Evolutionary conservation across 2,113 vertebrate genomes (phyloP), one percentile per base, ranked within the genome.

Genomic region (Porphyrio hochstetteri): DNA sequence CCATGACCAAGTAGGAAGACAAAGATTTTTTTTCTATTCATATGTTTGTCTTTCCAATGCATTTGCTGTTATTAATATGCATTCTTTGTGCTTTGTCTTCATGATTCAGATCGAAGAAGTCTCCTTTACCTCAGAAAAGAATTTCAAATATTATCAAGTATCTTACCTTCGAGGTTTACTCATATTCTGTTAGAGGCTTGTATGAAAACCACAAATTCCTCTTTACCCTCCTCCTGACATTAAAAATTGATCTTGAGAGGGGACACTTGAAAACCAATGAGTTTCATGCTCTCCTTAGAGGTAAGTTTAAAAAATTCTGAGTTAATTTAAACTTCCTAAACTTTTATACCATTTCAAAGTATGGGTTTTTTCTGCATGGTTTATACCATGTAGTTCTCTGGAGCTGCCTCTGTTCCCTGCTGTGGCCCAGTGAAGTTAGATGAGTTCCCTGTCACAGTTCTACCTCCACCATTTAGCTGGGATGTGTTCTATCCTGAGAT

Each of bases 121-220:
- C 98, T 90, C 97, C 98, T 35, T 80, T 98, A 24, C 75, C 98
- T 92, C 97, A 98, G 63, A 98, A 98, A 90, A 98, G 98, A 94
- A 98, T 98, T 35, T 82, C 85, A 64, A 98, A 98, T 88, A 98
- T 98, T 63, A 98, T 98, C 50, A 97, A 98, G 35, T 97, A 94
- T 55, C 96, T 98, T 94, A 98, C 98, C 1, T 97, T 97, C 13
- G 97, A 98, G 92, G 97, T 93, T 44, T 97, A 97, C 11, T 53
- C 71, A 3, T 98, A 98, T 68, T 98, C 97, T 13, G 97, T 98
- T 89, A 97, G 98, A 96, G 98, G 98, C 27, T 90, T 98, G 7
- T 97, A 98, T 4, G 97, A 98, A 96, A 97, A 97, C 74, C 98
- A 98, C 96, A 98, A 98, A 92, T 98, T 98, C 76, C 98, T 98